These are phyloP conservation scores for Episyrphus balteatus DNA, from an alignment of 1,140 invertebrate genomes.

Conservation along the genomic window DNA sequence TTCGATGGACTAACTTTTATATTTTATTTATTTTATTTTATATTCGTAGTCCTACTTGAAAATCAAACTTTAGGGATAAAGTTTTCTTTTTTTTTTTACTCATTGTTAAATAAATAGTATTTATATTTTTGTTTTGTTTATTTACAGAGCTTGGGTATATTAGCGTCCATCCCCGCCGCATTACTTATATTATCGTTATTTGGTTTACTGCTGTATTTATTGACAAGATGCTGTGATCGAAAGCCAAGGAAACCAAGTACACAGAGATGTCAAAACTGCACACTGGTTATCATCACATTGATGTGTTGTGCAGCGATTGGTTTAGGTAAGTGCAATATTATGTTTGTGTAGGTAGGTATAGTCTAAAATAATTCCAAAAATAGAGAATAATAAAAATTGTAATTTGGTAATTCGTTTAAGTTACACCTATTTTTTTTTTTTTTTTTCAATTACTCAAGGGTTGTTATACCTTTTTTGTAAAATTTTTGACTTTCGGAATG, in stretches of 20 bases:
- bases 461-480: no score
- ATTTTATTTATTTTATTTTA: background rate
- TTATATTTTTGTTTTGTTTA: background rate
- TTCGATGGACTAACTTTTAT: no score
- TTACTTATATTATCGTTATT: slow-evolving; percentile 81
- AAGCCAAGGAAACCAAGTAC: slow-evolving; percentile 66
- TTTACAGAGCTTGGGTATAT: slow-evolving; percentile 74
- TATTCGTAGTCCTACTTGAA: background rate
- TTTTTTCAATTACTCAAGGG: background rate
- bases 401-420: background rate
- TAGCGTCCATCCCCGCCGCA: slow-evolving; percentile 79
- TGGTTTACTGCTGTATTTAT: slow-evolving; percentile 76
- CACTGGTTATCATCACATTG: slow-evolving; percentile 70
- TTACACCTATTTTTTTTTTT: background rate
- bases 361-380: slow-evolving; percentile 15
- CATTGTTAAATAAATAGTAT: no score
- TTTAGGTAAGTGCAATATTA: slow-evolving; percentile 26
- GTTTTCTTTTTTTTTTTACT: no score
- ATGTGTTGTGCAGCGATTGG: slow-evolving; percentile 68
- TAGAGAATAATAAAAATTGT: background rate
- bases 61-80: background rate
- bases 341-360: background rate
- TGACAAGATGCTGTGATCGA: slow-evolving; percentile 87
- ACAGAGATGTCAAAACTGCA: slow-evolving; percentile 60
- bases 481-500: no score